Conservation (phyloP, 2,888 invertebrate species). For the Dynastes maya region DNA sequence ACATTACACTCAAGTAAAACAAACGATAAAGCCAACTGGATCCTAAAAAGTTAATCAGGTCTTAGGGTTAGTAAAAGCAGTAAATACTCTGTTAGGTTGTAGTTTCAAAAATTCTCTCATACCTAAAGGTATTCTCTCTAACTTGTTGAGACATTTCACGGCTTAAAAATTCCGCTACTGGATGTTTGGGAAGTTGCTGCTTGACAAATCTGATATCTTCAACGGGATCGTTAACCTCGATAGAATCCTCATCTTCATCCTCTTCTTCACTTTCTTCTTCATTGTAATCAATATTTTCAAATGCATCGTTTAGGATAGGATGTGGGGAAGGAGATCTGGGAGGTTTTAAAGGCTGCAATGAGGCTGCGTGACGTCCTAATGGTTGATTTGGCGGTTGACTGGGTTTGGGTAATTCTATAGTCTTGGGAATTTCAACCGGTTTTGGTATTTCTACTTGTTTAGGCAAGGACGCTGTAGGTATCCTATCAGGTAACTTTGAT, state of each 20-base stretch:
- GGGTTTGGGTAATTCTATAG: conserved; percentile 25
- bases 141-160: conserved; percentile 41
- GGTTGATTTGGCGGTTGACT: conserved; percentile 35
- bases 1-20: not conserved
- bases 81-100: too few relatives aligned
- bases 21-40: not conserved
- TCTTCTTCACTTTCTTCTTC: conserved; percentile 56
- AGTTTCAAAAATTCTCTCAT: conserved; percentile 18
- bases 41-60: conserved; percentile 10
- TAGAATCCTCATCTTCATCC: conserved; percentile 53
- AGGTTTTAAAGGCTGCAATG: conserved; percentile 62
- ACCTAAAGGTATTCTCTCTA: conserved; percentile 41
- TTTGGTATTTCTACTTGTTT: conserved; percentile 13
- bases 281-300: conserved; percentile 58
- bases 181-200: conserved; percentile 16
- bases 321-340: conserved; percentile 66
- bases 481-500: conserved; percentile 55
- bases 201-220: conserved; percentile 34
- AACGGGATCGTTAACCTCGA: conserved; percentile 41
- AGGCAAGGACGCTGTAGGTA: not conserved
- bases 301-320: conserved; percentile 60
- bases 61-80: not conserved
- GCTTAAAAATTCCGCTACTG: conserved; percentile 41
- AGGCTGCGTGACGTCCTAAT: conserved; percentile 46
- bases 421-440: conserved; percentile 24